Base-by-base conservation (phyloP, 2,113 vertebrate genomes). In the Meriones unguiculatus region DNA sequence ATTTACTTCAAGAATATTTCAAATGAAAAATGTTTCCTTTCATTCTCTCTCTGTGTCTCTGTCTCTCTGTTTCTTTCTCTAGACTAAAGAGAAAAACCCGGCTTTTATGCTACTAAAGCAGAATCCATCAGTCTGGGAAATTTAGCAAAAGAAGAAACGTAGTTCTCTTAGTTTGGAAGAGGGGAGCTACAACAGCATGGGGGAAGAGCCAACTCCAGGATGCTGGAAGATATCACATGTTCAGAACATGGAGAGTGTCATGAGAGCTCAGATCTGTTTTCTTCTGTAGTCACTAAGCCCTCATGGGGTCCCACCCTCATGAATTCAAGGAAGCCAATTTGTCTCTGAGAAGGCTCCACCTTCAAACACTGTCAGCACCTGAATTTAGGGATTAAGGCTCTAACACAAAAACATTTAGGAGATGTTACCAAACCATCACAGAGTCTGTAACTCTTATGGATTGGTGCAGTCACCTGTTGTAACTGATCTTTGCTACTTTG, bases 1-100 rank as follows among this genome's bases (percentile, higher is more conserved):
- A 89, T 10, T 62, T 9, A 96, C 41, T 90, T 93, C 93, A 70
- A 84, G 62, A 91, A 6, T 30, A 69, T 65, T 94, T 94, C 22
- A 87, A 94, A 65, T 72, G 24, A 64, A 78, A 90, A 96, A 35
- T 72, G 0, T 5, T 69, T 78, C 46, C n/a, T 25, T 78, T 28
- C 14, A 35, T 38, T 57, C 11, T 57, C 57, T 57, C 57, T 57
- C 57, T 12, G 12, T 57, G 11, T 57, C 54, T 57, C 54, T 57
- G 11, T 57, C 54, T 57, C 54, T 57, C 54, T 80, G 15, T 54
- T 57, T 41, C 38, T 89, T 78, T 75, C 67, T 52, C 64, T 95
- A 75, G 65, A 35, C 77, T 69, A 77, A 13, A 65, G 1, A 85
- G 52, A 69, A 88, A 96, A 77, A 57, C 5, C 35, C 8, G 94